Percentiles rank a stretch among this genome's conserved stretches.
These are phyloP conservation scores for Drosophila buzzatii DNA, from an alignment of 2,888 invertebrate species.

Conservation along the genomic window DNA sequence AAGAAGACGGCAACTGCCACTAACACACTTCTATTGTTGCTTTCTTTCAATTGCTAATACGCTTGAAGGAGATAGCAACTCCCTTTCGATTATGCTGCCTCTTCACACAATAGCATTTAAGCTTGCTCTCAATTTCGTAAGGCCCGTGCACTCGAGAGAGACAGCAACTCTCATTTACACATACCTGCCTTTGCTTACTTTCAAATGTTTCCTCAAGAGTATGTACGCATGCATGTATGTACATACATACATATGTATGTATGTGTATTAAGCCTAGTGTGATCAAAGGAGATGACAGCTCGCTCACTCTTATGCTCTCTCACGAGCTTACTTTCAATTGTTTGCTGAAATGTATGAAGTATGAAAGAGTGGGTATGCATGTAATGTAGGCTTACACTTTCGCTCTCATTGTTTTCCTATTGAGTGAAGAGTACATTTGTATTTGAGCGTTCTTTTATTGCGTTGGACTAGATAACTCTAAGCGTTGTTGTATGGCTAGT, in stretches of 20 bases:
- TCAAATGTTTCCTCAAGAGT: background rate
- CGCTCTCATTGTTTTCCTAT: background rate
- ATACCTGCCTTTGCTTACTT: background rate
- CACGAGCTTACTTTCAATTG: background rate
- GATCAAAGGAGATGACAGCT: background rate
- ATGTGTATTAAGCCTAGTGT: background rate
- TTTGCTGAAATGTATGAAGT: background rate
- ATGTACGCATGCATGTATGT: background rate
- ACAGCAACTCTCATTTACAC: background rate
- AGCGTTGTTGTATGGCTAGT: slow-evolving; percentile 1
- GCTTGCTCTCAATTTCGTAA: background rate
- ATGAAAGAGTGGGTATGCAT: background rate
- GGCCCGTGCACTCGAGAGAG: background rate
- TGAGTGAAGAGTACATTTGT: background rate
- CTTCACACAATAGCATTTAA: background rate
- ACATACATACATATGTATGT: too few species aligned
- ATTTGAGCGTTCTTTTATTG: too few species aligned
- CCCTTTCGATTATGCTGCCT: background rate
- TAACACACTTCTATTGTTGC: background rate
- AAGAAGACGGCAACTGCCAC: background rate
- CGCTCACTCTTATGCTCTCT: background rate
- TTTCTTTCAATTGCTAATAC: background rate
- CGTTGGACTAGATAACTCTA: background rate
- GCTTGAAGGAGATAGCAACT: background rate
- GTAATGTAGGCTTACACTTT: background rate